A percentile compares a stretch with the other conserved stretches of the same genome.
Conservation (phyloP, 2,113 vertebrate genomes). For the human region DNA sequence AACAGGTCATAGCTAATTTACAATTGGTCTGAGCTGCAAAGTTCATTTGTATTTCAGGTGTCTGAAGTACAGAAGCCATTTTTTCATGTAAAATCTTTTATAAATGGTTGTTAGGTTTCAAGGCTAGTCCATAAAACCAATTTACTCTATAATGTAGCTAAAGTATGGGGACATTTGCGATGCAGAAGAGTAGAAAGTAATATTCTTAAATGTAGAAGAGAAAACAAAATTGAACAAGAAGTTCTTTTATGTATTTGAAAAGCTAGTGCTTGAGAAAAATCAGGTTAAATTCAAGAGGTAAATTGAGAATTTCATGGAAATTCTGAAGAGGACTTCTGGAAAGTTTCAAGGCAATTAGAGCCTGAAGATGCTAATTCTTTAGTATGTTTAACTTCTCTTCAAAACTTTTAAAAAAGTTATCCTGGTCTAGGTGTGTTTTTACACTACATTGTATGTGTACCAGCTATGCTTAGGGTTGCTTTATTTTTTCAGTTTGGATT, state of each 20-base stretch:
- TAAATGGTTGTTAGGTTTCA: not conserved
- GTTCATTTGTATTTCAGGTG: slow-evolving; percentile 30
- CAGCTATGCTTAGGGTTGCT: not conserved
- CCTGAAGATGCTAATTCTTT: not conserved
- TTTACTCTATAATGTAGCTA: slow-evolving; percentile 10
- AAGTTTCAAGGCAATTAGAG: slow-evolving; percentile 5
- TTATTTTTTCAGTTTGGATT: slow-evolving; percentile 19
- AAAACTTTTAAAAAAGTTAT: not conserved
- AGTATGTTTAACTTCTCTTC: slow-evolving; percentile 34
- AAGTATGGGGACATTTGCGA: not conserved
- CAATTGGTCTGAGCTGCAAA: slow-evolving; percentile 35
- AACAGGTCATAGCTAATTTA: slow-evolving; percentile 1
- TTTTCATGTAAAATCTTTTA: not conserved
- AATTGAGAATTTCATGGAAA: slow-evolving; percentile 42
- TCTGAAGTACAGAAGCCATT: slow-evolving; percentile 28
- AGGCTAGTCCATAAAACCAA: slow-evolving; percentile 11
- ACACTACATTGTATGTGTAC: not conserved
- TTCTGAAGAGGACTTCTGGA: slow-evolving; percentile 16
- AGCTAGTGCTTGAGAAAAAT: slow-evolving; percentile 38
- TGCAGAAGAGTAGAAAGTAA: not conserved
- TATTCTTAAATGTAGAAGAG: not conserved
- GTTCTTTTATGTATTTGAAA: slow-evolving; percentile 18
- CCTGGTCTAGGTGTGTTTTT: not conserved
- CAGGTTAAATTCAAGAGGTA: not conserved
- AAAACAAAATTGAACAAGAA: slow-evolving; percentile 30